Percentiles rank a stretch among this genome's conserved stretches.
phyloP scores from a whole-genome alignment of 2,797 vertebrate species.

The Manis crassicaudata region DNA sequence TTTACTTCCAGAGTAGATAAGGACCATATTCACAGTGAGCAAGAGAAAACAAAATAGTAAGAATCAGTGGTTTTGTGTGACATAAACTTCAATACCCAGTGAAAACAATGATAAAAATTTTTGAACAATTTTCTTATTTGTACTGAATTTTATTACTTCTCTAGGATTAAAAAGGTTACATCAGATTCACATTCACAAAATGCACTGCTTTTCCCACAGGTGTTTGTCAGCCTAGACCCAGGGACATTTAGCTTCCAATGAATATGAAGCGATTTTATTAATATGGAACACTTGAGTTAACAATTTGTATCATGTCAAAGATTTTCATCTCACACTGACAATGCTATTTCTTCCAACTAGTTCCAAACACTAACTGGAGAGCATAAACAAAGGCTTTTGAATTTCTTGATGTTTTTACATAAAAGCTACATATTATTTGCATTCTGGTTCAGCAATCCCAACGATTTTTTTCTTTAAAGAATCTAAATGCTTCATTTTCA shows the following conservation, averaged over 20 bases:
- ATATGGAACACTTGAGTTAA: not conserved
- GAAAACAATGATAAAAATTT: not conserved
- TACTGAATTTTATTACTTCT: not conserved
- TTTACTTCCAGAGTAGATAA: not conserved
- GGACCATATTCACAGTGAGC: not conserved
- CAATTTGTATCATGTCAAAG: not conserved
- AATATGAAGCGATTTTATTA: conserved; percentile 15
- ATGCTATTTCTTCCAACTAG: not conserved
- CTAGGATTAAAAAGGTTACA: not conserved
- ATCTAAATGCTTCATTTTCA: conserved; percentile 40
- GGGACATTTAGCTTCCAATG: not conserved
- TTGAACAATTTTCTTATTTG: not conserved
- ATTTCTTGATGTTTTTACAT: conserved; percentile 35
- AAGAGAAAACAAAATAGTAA: not conserved
- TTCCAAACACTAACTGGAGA: conserved; percentile 1
- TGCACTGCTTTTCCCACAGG: not conserved
- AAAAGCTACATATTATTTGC: conserved; percentile 32
- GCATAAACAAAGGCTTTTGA: conserved; percentile 30
- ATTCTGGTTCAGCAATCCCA: not conserved
- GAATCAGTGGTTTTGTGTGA: not conserved
- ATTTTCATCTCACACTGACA: not conserved
- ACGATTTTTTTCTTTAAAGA: not conserved
- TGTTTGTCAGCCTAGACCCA: not conserved
- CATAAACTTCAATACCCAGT: not conserved
- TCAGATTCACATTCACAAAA: not conserved